A percentile compares a stretch with the other conserved stretches of the same genome.
Evolutionary conservation across 1,140 invertebrate genomes (phyloP).

Genomic region (Drosophila lini): DNA sequence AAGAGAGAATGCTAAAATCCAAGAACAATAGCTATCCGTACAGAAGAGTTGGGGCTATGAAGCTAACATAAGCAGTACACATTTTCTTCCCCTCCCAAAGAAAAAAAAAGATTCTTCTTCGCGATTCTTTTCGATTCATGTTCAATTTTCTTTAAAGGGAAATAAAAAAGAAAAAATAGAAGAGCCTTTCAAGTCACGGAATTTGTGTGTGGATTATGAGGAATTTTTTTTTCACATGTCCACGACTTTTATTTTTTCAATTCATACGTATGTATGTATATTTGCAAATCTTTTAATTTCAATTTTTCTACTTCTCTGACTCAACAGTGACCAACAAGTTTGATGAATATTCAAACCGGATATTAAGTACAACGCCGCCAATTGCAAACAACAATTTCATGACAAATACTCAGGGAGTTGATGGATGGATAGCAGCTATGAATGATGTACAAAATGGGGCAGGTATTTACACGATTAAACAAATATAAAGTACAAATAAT

Average conservation of each 20-base stretch:
- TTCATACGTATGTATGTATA: not conserved
- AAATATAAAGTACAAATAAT: not conserved
- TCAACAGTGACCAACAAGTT: conserved; percentile 57
- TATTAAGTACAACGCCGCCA: conserved; percentile 38
- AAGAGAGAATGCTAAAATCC: conserved; percentile 3
- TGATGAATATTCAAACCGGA: conserved; percentile 59
- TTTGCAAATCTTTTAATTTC: conserved; percentile 3
- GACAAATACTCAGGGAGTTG: conserved; percentile 64
- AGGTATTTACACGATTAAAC: conserved; percentile 41
- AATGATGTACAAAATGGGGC: conserved; percentile 63
- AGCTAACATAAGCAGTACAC: conserved; percentile 29
- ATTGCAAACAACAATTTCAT: conserved; percentile 49
- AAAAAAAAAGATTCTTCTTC: conserved; percentile 17
- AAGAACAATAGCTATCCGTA: conserved; percentile 55
- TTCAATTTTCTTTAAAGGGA: conserved; percentile 23
- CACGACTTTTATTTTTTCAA: conserved; percentile 21
- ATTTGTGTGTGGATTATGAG: conserved; percentile 16
- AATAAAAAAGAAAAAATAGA: conserved; percentile 40
- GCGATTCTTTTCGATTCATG: conserved; percentile 11
- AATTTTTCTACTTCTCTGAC: not conserved
- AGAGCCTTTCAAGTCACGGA: conserved; percentile 49
- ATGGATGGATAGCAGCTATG: conserved; percentile 68
- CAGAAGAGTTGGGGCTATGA: conserved; percentile 3
- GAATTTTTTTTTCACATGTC: conserved; percentile 13
- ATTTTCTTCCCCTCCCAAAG: conserved; percentile 16